Conservation (phyloP, 2,888 invertebrate genomes). For the Tetranychus piercei region DNA sequence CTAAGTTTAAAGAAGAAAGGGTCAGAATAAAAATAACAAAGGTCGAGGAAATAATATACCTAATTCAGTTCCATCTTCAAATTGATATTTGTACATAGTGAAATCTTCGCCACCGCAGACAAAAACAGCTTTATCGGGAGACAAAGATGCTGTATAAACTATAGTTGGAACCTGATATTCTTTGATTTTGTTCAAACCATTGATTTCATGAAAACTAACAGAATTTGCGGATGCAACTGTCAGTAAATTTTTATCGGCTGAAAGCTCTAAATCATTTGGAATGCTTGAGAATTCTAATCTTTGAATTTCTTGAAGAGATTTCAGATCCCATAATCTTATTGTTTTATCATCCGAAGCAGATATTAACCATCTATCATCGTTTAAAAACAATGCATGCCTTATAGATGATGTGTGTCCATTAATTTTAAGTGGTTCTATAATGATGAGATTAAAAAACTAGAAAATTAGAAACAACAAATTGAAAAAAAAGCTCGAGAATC, state of each 20-base stretch:
- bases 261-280: conserved; percentile 77
- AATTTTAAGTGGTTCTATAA: conserved; percentile 53
- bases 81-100: conserved; percentile 93
- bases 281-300: conserved; percentile 63
- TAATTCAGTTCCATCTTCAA: conserved; percentile 70
- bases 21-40: conserved; percentile 6
- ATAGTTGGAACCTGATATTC: conserved; percentile 71
- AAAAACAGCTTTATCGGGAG: conserved; percentile 70
- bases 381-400: conserved; percentile 64
- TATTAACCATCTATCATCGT: conserved; percentile 58
- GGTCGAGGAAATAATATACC: conserved; percentile 40
- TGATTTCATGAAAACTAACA: conserved; percentile 42
- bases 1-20: conserved; percentile 37
- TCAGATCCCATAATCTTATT: conserved; percentile 39
- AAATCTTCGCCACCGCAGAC: conserved; percentile 93
- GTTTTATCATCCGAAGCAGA: conserved; percentile 88
- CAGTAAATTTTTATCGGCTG: conserved; percentile 61
- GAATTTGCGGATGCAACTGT: conserved; percentile 57
- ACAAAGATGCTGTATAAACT: conserved; percentile 75
- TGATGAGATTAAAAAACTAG: not conserved
- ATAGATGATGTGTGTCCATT: conserved; percentile 68
- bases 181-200: conserved; percentile 33
- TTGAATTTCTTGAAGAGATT: conserved; percentile 48
- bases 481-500: conserved; percentile 12
- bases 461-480: not conserved